These are phyloP conservation scores for Arrhamphus sclerolepis DNA, from an alignment of 2,797 vertebrate species.

Conservation along the genomic window DNA sequence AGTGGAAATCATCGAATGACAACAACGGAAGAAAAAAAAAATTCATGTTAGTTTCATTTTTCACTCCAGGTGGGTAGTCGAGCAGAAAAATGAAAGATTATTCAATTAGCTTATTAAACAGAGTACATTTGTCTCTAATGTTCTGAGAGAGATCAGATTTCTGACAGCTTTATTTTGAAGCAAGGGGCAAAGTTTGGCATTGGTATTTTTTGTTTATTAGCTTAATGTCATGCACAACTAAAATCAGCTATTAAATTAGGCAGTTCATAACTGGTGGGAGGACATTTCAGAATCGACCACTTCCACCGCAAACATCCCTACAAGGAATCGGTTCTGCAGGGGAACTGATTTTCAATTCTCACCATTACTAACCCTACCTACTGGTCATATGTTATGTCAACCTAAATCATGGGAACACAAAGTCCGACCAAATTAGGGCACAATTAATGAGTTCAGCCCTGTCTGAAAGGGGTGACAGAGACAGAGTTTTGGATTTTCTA, in stretches of 20 bases:
- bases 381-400: too few species aligned
- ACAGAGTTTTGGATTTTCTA: too few species aligned
- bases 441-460: too few species aligned
- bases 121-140: slow-evolving; percentile 30
- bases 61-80: slow-evolving; percentile 6
- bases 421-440: too few species aligned
- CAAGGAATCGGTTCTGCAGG: too few species aligned
- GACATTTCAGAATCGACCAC: too few species aligned
- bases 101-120: slow-evolving; percentile 54
- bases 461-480: too few species aligned
- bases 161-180: slow-evolving; percentile 30
- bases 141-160: slow-evolving; percentile 33
- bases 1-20: neutral
- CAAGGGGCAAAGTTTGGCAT: slow-evolving; percentile 20
- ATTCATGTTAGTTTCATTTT: neutral
- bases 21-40: neutral
- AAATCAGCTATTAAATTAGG: slow-evolving; percentile 45
- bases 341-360: too few species aligned
- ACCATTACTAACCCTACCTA: too few species aligned
- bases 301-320: too few species aligned
- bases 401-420: too few species aligned
- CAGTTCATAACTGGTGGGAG: slow-evolving; percentile 27
- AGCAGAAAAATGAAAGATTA: slow-evolving; percentile 37
- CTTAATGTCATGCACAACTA: too few species aligned
- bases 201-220: neutral